Base-by-base conservation (phyloP, 1,140 invertebrate species). In the Ctenoplectra terminalis region DNA sequence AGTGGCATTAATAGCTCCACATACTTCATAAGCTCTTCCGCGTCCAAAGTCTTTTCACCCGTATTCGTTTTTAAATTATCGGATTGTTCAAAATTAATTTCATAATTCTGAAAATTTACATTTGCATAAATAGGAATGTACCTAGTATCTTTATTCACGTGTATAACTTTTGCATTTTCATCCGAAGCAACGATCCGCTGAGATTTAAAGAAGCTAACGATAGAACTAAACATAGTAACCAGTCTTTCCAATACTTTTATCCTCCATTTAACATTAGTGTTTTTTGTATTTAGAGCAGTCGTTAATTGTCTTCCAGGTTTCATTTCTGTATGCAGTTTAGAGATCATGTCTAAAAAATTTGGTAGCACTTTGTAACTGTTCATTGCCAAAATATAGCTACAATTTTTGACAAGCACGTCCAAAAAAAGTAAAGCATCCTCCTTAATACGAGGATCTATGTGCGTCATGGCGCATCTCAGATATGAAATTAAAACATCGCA, bases 381-480 rank as follows among this genome's bases (percentile, higher is more conserved):
- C 64, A 94, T 92, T 1, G 95, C 95, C 17, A 97, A 91, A 48
- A 97, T 92, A 56, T 91, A 87, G 6, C 95, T 95, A 73, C 95
- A 94, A 71, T 95, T 94, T 50, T 95, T 91, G 23, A 97, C 90
- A 31, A 98, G 92, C 70, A 95, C 94, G 88, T 97, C 97, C n/a
- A 98, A 92, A 69, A 97, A 95, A 13, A 95, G 88, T 3, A 98
- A 92, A 1, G 97, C 97, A 91, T 98, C 97, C 90, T 97, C 96
- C 90, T 98, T 96, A 67, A 98, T 96, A 63, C 94, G 94, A 20
- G 95, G 95, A 90, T 97, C 95, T 74, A 98, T 97, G 86, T 98
- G 97, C 15, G 97, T 98, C 97, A 98, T 98, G 1, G 97, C 96
- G 94, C 97, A 98, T 46, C 96, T 95, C 46, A 98, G 91, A 89